Evolutionary conservation across 2,113 vertebrate species (phyloP).

Genomic region (Solea senegalensis): DNA sequence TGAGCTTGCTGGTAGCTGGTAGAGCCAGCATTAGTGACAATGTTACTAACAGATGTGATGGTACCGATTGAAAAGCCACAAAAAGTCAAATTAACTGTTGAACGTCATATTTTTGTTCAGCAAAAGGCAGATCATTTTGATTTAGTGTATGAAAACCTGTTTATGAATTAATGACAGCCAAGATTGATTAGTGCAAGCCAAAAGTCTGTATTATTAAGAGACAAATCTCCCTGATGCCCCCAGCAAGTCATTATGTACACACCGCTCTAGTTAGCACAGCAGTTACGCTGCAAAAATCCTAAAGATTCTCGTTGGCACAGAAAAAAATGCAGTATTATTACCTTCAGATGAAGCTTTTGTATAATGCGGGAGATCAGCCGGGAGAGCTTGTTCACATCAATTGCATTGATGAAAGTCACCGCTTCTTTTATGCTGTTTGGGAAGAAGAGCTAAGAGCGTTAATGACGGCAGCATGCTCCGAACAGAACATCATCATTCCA

Average conservation of each 20-base stretch:
- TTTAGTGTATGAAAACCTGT: background rate
- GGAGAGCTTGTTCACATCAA: conserved; percentile 90
- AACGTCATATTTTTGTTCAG: no score
- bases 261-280: conserved; percentile 13
- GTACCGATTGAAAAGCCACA: no score
- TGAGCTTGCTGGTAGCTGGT: no score
- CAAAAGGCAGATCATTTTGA: no score
- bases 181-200: conserved; percentile 24
- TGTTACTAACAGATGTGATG: no score
- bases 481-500: background rate
- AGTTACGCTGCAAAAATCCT: conserved; percentile 32
- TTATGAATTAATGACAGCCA: background rate
- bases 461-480: background rate
- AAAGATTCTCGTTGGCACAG: conserved; percentile 26
- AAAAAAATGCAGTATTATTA: conserved; percentile 57
- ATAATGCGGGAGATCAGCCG: conserved; percentile 90
- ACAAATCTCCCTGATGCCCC: conserved; percentile 8
- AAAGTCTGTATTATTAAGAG: conserved; percentile 32
- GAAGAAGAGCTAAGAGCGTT: conserved; percentile 18
- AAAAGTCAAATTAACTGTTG: no score
- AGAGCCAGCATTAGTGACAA: no score
- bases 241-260: conserved; percentile 36
- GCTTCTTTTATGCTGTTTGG: conserved; percentile 91
- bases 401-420: conserved; percentile 86
- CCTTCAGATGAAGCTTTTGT: conserved; percentile 96